Percentiles rank a stretch among this genome's conserved stretches.
Conservation (phyloP, 2,797 vertebrate species). For the Enoplosus armatus region DNA sequence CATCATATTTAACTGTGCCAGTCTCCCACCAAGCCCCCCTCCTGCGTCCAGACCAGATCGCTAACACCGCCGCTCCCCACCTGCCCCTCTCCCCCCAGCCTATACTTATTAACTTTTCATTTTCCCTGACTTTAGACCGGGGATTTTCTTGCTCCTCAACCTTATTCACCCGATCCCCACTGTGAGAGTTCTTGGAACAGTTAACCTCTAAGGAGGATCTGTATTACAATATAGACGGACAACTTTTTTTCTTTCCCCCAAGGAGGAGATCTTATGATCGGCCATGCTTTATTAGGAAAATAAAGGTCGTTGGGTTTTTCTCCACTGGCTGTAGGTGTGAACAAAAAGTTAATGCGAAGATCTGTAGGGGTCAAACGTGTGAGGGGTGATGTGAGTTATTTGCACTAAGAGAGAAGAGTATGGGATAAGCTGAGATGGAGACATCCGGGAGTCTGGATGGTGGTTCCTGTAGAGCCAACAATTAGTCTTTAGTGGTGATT, state of each 20-base stretch:
- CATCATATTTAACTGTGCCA: slow-evolving; percentile 51
- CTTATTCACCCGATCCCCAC: slow-evolving; percentile 66
- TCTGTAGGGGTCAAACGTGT: slow-evolving; percentile 21
- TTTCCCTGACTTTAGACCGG: slow-evolving; percentile 62
- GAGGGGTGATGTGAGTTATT: slow-evolving; percentile 31
- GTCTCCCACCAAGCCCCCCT: slow-evolving; percentile 65
- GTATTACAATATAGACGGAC: slow-evolving; percentile 72
- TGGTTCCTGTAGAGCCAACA: not conserved
- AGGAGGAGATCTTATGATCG: slow-evolving; percentile 59
- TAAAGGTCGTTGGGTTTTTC: slow-evolving; percentile 61
- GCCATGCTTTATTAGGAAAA: slow-evolving; percentile 65
- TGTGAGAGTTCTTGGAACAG: slow-evolving; percentile 74
- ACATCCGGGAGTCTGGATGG: not conserved
- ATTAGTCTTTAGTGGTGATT: not conserved
- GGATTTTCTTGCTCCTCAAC: slow-evolving; percentile 68
- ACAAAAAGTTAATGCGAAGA: slow-evolving; percentile 28
- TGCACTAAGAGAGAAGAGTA: slow-evolving; percentile 24
- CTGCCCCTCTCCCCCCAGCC: slow-evolving; percentile 27
- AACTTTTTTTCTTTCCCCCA: not conserved
- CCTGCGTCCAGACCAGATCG: slow-evolving; percentile 55
- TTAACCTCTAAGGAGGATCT: slow-evolving; percentile 68
- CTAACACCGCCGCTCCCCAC: slow-evolving; percentile 48
- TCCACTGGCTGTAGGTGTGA: slow-evolving; percentile 25
- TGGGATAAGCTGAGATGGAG: not conserved
- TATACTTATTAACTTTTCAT: slow-evolving; percentile 76